These are phyloP conservation scores for Drosophila differens DNA, from an alignment of 2,888 invertebrate genomes.

Conservation along the genomic window DNA sequence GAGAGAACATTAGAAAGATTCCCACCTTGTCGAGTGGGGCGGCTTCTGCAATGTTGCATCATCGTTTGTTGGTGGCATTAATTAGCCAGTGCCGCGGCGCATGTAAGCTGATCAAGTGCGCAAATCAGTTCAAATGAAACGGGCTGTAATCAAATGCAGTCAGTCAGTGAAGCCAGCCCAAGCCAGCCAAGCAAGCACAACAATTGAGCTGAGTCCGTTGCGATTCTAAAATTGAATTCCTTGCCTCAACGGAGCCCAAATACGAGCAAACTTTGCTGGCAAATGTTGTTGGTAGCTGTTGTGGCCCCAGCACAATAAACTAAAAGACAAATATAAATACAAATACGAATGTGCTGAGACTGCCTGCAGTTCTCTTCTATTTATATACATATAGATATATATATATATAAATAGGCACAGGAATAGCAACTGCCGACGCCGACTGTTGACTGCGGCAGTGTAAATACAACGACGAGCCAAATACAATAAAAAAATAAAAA, in stretches of 20 bases:
- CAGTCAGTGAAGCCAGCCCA: neutral
- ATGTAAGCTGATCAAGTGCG: conserved; percentile 48
- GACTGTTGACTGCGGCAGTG: conserved; percentile 80
- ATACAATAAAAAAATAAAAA: conserved; percentile 63
- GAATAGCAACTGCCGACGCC: conserved; percentile 72
- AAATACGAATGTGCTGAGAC: conserved; percentile 56
- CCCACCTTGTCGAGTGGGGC: neutral
- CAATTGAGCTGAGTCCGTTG: conserved; percentile 58
- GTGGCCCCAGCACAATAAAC: conserved; percentile 69
- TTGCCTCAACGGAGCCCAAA: conserved; percentile 77
- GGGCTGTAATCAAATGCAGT: conserved; percentile 66
- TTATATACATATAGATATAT: conserved; percentile 32
- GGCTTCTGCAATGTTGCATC: neutral
- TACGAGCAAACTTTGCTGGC: conserved; percentile 60
- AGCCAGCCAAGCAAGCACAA: conserved; percentile 23
- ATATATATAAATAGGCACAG: conserved; percentile 77
- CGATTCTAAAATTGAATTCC: conserved; percentile 78
- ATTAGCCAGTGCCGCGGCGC: conserved; percentile 40
- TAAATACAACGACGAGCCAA: conserved; percentile 68
- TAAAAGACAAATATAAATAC: conserved; percentile 79
- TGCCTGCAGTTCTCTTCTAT: conserved; percentile 40
- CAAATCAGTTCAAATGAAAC: conserved; percentile 59
- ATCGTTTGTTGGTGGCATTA: conserved; percentile 34
- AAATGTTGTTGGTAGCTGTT: conserved; percentile 59
- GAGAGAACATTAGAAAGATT: neutral